These are phyloP conservation scores for Neria commutata DNA, from an alignment of 2,888 invertebrate genomes.

Conservation along the genomic window DNA sequence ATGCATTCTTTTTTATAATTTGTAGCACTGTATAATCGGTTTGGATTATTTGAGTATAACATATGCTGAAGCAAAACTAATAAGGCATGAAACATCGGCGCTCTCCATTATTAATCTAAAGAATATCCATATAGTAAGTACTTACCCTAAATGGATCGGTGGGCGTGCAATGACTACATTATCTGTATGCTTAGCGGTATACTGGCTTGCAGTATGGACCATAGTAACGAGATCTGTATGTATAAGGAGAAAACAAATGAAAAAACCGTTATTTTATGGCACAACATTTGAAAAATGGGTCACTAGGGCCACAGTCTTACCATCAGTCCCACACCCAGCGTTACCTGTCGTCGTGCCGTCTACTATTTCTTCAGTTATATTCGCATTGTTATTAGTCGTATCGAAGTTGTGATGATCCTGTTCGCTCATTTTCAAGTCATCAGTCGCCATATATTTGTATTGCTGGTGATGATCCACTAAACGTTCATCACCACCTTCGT, in stretches of 20 bases:
- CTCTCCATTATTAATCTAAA: not conserved
- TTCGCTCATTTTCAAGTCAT: slow-evolving; percentile 75
- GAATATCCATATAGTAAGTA: slow-evolving; percentile 25
- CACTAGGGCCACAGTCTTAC: no score
- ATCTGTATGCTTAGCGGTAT: slow-evolving; percentile 61
- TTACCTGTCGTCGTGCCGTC: not conserved
- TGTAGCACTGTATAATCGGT: no score
- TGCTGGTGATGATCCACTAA: slow-evolving; percentile 69
- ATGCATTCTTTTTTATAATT: no score
- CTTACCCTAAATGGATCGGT: slow-evolving; percentile 71
- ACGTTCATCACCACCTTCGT: slow-evolving; percentile 85
- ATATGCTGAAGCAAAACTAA: not conserved
- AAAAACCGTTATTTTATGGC: no score
- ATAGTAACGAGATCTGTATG: no score
- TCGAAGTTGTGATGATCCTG: slow-evolving; percentile 77
- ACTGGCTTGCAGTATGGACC: slow-evolving; percentile 43
- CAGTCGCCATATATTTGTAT: slow-evolving; percentile 81
- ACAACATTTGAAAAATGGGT: no score
- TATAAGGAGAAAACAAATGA: no score
- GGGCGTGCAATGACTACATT: slow-evolving; percentile 70
- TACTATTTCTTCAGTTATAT: slow-evolving; percentile 34
- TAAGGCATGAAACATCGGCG: not conserved
- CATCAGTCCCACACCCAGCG: no score
- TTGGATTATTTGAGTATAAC: no score
- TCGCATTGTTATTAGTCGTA: slow-evolving; percentile 69